A percentile compares a stretch with the other conserved stretches of the same genome.
Evolutionary conservation across 2,888 invertebrate genomes (phyloP).

Genomic region (Amiota minor): DNA sequence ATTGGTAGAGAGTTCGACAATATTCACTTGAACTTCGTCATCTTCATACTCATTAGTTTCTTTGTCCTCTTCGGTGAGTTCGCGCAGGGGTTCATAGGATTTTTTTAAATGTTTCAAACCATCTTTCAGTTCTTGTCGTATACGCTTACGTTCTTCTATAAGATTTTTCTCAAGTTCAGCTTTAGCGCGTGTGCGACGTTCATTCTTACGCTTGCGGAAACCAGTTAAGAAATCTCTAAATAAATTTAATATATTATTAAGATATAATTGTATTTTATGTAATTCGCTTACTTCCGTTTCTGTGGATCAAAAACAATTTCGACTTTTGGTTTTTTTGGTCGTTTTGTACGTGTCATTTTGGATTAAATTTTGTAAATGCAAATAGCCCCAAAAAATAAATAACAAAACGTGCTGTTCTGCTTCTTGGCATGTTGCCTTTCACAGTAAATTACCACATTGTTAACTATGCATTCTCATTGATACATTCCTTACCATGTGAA

Average conservation of each 20-base stretch:
- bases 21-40: slow-evolving; percentile 85
- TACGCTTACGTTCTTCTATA: slow-evolving; percentile 84
- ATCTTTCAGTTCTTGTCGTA: slow-evolving; percentile 85
- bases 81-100: slow-evolving; percentile 80
- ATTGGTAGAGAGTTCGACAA: slow-evolving; percentile 82
- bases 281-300: slow-evolving; percentile 76
- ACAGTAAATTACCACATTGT: not conserved
- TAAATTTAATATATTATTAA: not conserved
- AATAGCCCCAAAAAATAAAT: slow-evolving; percentile 9
- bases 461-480: not conserved
- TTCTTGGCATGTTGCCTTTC: not conserved
- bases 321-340: slow-evolving; percentile 57
- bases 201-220: slow-evolving; percentile 85
- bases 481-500: too few species aligned
- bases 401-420: not conserved
- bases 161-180: slow-evolving; percentile 81
- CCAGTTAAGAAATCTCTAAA: slow-evolving; percentile 85
- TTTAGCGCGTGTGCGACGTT: slow-evolving; percentile 83
- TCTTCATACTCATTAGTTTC: slow-evolving; percentile 80
- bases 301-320: slow-evolving; percentile 77
- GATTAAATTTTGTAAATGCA: not conserved
- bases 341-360: slow-evolving; percentile 57
- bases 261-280: not conserved
- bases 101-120: slow-evolving; percentile 83
- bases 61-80: slow-evolving; percentile 72